Conservation (phyloP, 2,888 invertebrate species). For the Apamea sordens region DNA sequence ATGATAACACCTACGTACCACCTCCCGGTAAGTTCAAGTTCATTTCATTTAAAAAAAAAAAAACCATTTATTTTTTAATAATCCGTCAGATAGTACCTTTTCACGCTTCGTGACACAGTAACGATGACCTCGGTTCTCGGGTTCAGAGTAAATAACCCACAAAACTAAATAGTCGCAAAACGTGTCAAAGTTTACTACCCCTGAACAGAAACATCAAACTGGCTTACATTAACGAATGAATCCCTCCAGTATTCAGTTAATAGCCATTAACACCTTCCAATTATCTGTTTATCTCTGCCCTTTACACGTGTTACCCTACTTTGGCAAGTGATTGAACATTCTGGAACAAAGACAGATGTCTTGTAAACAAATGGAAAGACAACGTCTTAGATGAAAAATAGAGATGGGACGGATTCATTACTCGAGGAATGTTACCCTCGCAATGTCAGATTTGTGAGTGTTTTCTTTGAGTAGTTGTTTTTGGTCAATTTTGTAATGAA, state of each 20-base stretch:
- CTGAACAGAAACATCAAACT: conserved; percentile 16
- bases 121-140: not conserved
- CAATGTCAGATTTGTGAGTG: not conserved
- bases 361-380: conserved; percentile 16
- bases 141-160: not conserved
- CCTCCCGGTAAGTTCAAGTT: no score
- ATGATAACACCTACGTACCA: not conserved
- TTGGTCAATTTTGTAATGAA: not conserved
- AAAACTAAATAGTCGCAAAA: conserved; percentile 5
- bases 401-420: not conserved
- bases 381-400: conserved; percentile 8
- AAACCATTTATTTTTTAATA: no score
- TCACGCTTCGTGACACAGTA: not conserved
- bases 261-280: conserved; percentile 49
- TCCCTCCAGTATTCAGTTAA: conserved; percentile 38
- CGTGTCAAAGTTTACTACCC: conserved; percentile 9
- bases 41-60: no score
- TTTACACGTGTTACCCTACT: conserved; percentile 8
- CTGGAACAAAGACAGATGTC: not conserved
- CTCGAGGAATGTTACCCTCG: not conserved
- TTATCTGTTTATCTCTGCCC: conserved; percentile 45
- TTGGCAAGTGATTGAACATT: conserved; percentile 16
- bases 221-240: conserved; percentile 30
- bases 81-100: not conserved
- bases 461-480: not conserved